Evolutionary conservation across 2,888 invertebrate species (phyloP), one percentile per base, ranked within the genome.

Genomic region (Pandemis corylana): DNA sequence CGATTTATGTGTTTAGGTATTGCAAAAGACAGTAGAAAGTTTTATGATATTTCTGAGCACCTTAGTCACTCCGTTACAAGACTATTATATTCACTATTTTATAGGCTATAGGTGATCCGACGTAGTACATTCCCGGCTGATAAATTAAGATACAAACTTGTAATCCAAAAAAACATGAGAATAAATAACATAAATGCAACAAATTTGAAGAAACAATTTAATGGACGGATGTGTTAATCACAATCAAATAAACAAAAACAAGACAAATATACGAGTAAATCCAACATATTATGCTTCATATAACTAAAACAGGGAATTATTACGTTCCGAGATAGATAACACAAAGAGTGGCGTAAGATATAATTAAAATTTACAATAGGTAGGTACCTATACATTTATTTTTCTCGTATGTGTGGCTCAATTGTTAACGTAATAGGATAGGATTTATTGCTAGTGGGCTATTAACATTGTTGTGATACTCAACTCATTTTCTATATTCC

Each of bases 141-240:
- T 56, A 68, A 59, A 74, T 65, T 36, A 49, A 66, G 12, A 0
- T 61, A 13, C 10, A 61, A 59, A 5, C 15, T 44, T 15, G 6
- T 36, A 65, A 51, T 28, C 4, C 44, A 36, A 4, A 28, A 28
- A 6, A 12, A 64, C 15, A 5, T 7, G 7, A 49, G 15, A 66
- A 51, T 13, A 76, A 76, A 65, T 51, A 72, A 71, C 36, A 71
- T 72, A 71, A 73, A 71, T 76, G 71, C 75, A 72, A 76, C 76
- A 77, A 67, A 62, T 71, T 69, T 61, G 65, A 78, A 62, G 68
- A 77, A 78, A 77, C 49, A 73, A 78, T 68, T 20, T 46, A 49
- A 65, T 81, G 83, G 83, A 83, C 83, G 83, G 83, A 83, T 76
- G 76, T 80, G 42, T 53, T 78, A 81, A 81, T 81, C 79, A 80